These are phyloP conservation scores for Eudyptes chrysolophus DNA, from an alignment of 2,113 vertebrate genomes.

Conservation along the genomic window DNA sequence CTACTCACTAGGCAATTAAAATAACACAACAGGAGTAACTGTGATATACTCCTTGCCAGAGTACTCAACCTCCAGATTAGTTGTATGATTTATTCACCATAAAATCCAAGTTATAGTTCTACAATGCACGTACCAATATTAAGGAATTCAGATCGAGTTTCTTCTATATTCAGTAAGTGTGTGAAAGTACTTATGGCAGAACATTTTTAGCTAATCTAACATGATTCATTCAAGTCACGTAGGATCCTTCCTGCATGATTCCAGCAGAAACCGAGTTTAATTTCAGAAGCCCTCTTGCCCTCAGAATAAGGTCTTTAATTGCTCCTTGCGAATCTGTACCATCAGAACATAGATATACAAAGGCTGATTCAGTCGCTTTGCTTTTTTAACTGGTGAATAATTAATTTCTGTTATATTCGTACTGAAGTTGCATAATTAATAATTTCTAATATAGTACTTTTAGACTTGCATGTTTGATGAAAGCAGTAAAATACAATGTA, in stretches of 20 bases:
- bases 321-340: background rate
- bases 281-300: background rate
- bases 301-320: background rate
- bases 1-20: conserved; percentile 31
- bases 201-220: conserved; percentile 8
- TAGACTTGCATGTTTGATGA: background rate
- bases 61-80: background rate
- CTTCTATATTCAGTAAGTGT: background rate
- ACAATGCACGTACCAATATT: background rate
- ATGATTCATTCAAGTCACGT: background rate
- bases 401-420: background rate
- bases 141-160: background rate
- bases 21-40: conserved; percentile 17
- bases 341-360: background rate
- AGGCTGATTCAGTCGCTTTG: background rate
- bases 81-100: background rate
- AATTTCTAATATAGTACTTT: background rate
- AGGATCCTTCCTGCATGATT: conserved; percentile 10
- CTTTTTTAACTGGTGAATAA: conserved; percentile 31
- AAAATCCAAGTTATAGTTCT: background rate
- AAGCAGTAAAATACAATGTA: background rate
- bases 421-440: background rate
- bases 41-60: background rate
- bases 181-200: background rate
- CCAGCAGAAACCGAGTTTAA: background rate